These are phyloP conservation scores for Gymnoscelis rufifasciata DNA, from an alignment of 2,888 invertebrate species.

Conservation along the genomic window DNA sequence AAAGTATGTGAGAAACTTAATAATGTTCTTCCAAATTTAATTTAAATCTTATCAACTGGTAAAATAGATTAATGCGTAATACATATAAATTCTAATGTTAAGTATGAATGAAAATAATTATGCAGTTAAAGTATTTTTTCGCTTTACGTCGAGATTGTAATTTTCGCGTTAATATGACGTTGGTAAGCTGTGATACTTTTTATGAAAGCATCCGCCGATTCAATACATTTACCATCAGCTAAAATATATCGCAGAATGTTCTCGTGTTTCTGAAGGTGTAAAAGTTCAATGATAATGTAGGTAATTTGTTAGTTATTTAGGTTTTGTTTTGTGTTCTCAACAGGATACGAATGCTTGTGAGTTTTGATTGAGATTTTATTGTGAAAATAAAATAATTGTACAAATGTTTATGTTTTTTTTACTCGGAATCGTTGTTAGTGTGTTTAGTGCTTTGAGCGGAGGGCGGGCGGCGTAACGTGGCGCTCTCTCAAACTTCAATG, in stretches of 20 bases:
- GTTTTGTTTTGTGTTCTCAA: constrained; percentile 64
- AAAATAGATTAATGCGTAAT: not conserved
- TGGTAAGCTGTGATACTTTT: no score
- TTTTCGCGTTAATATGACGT: no score
- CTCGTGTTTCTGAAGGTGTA: constrained; percentile 14
- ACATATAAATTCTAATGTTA: not conserved
- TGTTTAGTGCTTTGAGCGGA: no score
- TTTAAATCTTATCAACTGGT: not conserved
- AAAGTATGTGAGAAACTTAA: not conserved
- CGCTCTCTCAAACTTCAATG: no score
- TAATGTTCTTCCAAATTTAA: no score
- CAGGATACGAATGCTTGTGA: constrained; percentile 63
- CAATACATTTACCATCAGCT: no score
- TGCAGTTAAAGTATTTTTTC: no score
- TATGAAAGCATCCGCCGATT: no score
- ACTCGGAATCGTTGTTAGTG: not conserved
- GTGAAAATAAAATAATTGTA: constrained; percentile 70
- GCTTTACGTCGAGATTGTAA: no score
- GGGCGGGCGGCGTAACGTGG: no score
- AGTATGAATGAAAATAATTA: not conserved
- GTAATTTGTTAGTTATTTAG: constrained; percentile 59
- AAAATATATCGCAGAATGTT: not conserved
- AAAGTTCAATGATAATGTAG: constrained; percentile 44
- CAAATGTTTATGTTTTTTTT: constrained; percentile 40
- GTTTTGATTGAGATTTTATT: constrained; percentile 75